A percentile compares a stretch with the other conserved stretches of the same genome.
These are phyloP conservation scores for Indicator maculatus DNA, from an alignment of 2,113 vertebrate species.

Conservation along the genomic window DNA sequence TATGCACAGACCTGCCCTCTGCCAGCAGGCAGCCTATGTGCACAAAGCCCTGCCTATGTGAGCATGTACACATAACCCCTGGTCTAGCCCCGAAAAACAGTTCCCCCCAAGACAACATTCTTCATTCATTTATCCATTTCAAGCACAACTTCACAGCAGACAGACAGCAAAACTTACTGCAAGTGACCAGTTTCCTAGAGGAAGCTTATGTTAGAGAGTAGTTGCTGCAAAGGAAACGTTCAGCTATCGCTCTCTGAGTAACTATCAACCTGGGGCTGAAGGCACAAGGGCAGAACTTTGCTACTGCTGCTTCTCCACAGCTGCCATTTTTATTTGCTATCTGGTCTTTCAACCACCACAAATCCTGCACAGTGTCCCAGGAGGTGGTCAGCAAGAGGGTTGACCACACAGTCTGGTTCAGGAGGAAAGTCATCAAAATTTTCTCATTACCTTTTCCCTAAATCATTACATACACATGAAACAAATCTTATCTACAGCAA, in stretches of 20 bases:
- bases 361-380: background rate
- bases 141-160: background rate
- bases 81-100: background rate
- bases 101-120: background rate
- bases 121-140: background rate
- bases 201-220: background rate
- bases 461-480: background rate
- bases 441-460: background rate
- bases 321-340: background rate
- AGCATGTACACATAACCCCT: background rate
- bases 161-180: background rate
- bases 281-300: background rate
- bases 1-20: background rate
- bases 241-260: background rate
- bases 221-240: background rate
- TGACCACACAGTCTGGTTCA: background rate
- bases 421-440: background rate
- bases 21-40: background rate
- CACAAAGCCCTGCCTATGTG: accelerated
- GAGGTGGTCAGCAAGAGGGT: constrained; percentile 40
- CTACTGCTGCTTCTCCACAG: background rate
- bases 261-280: background rate
- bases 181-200: background rate
- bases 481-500: background rate
- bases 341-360: background rate